A percentile compares a stretch with the other conserved stretches of the same genome.
Conservation (phyloP, 2,888 invertebrate species). For the Dyspetes luteomarginatus region DNA sequence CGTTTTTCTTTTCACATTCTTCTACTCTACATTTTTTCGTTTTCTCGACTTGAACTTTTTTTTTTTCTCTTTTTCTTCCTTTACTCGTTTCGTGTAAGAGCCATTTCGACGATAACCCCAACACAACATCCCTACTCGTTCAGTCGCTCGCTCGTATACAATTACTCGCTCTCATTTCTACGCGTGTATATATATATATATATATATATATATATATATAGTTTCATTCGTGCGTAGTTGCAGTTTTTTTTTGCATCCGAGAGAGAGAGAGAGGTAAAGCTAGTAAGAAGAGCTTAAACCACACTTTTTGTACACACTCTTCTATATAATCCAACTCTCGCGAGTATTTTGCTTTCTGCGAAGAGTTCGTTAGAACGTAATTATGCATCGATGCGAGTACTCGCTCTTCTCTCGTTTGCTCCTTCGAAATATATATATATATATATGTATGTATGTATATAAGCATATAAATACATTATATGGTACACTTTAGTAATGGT, state of each 20-base stretch:
- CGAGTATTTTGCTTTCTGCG: constrained; percentile 30
- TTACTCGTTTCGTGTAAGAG: constrained; percentile 19
- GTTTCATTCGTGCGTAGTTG: constrained; percentile 20
- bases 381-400: constrained; percentile 63
- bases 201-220: background rate
- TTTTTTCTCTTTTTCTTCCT: background rate
- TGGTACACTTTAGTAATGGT: constrained; percentile 34
- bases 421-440: constrained; percentile 12
- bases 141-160: background rate
- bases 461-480: no score
- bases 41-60: background rate
- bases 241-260: constrained; percentile 27
- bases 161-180: background rate
- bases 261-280: constrained; percentile 4
- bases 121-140: constrained; percentile 22
- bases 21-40: no score
- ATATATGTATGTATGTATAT: background rate
- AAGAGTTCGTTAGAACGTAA: constrained; percentile 64
- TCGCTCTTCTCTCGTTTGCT: constrained; percentile 36
- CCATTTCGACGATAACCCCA: constrained; percentile 18
- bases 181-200: background rate
- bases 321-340: constrained; percentile 16
- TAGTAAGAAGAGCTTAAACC: constrained; percentile 30
- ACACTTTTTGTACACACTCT: constrained; percentile 30
- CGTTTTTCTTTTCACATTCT: background rate